Evolutionary conservation across 2,113 vertebrate genomes (phyloP).

Genomic region (Phyllopteryx taeniolatus): DNA sequence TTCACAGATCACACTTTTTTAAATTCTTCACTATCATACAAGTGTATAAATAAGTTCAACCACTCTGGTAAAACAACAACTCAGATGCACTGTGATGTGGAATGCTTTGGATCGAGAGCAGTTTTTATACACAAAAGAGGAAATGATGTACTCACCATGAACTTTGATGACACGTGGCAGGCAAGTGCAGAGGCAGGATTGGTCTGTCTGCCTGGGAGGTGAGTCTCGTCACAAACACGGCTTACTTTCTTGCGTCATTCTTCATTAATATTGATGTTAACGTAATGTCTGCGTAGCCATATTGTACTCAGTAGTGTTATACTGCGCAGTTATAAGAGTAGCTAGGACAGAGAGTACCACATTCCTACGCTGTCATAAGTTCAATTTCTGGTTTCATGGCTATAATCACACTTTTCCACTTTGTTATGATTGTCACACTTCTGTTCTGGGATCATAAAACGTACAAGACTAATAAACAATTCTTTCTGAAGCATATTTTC

Average conservation of each 20-base stretch:
- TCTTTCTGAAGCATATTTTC: too few species aligned
- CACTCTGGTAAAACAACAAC: background rate
- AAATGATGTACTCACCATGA: background rate
- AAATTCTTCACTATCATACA: background rate
- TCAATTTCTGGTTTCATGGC: too few species aligned
- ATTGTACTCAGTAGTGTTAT: too few species aligned
- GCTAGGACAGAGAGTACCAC: background rate
- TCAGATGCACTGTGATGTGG: background rate
- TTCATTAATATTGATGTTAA: background rate
- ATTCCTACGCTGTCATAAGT: background rate
- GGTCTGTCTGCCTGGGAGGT: background rate
- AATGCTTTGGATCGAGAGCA: background rate
- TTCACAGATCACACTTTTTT: too few species aligned
- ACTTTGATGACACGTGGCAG: background rate
- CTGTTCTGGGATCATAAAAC: too few species aligned
- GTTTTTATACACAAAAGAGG: background rate
- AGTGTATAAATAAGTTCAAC: background rate
- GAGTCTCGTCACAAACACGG: background rate
- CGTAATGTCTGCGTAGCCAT: background rate
- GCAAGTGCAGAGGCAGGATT: background rate
- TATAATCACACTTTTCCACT: too few species aligned
- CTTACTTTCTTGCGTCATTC: background rate
- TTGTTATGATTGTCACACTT: too few species aligned
- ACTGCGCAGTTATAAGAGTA: too few species aligned
- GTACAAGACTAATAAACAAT: too few species aligned